Percentiles rank a stretch among this genome's conserved stretches.
Evolutionary conservation across 2,888 invertebrate species (phyloP).

Genomic region (Helleia helle): DNA sequence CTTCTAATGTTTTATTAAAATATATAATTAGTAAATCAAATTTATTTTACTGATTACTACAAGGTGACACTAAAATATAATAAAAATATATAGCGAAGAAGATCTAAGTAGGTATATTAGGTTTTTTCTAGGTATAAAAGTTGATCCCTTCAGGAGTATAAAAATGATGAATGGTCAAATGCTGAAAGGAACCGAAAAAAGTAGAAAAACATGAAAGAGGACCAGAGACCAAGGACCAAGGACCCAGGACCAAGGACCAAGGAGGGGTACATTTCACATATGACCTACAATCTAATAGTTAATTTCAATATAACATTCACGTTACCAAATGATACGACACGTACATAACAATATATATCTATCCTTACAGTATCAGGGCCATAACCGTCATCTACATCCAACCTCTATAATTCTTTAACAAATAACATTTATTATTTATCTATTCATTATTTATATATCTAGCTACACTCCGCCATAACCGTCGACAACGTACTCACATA

Average conservation of each 20-base stretch:
- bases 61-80: background rate
- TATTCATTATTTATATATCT: conserved; percentile 62
- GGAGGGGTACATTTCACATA: background rate
- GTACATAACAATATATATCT: conserved; percentile 9
- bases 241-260: too few species aligned
- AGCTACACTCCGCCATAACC: conserved; percentile 45
- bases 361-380: conserved; percentile 9
- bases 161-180: background rate
- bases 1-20: background rate
- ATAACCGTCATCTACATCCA: conserved; percentile 12
- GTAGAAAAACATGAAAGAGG: too few species aligned
- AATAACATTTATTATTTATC: conserved; percentile 57
- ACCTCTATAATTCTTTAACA: conserved; percentile 34
- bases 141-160: conserved; percentile 15
- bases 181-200: background rate
- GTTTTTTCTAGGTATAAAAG: conserved; percentile 9
- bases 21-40: background rate
- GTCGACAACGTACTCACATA: conserved; percentile 9
- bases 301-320: conserved; percentile 6
- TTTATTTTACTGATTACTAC: background rate
- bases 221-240: too few species aligned
- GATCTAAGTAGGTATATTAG: background rate
- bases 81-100: background rate
- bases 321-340: conserved; percentile 7
- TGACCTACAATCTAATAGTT: conserved; percentile 8